Evolutionary conservation across 64 coral and sea anemone genomes (phyloP), one percentile per base, ranked within the genome.

Genomic region (Montipora cactus): DNA sequence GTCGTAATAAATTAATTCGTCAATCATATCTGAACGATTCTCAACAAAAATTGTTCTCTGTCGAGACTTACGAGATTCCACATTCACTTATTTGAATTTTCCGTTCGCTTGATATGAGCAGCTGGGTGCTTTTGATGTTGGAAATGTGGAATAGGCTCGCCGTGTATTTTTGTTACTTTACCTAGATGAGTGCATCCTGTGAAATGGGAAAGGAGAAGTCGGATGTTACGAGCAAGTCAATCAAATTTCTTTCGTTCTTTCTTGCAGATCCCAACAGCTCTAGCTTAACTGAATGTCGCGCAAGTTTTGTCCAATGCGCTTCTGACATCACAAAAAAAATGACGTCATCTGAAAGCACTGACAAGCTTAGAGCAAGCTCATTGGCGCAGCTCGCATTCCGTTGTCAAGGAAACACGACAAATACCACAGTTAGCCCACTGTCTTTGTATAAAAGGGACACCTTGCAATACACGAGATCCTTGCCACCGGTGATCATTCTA

Each of bases 371-470:
- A 67, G 75, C 89, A 62, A 90, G 90, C 61, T 93, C 94, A 10
- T 57, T 94, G 37, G 78, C 87, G 7, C 95, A 94, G 4, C 76
- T 97, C 50, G 92, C 95, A 86, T 94, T 83, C 8, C 81, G 96
- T 95, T 97, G 89, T 89, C 96, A 95, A 75, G 89, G 96, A 18
- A 95, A 97, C 93, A 73, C 50, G 3, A 5, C 88, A 21, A 89
- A 84, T 13, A 73, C 78, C 18, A 16, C 79, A 1, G 75, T 51
- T 10, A 44, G 46, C 83, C 44, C 79, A 75, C 20, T 68, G 49
- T 67, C 77, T 74, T 44, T 62, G 78, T 50, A 37, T 37, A 92
- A 80, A 74, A 81, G 89, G 81, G 90, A 86, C 6, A 76, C 74
- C 48, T 81, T 79, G 46, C 89, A 12, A 67, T 81, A 74, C 74